Conservation (phyloP, 2,888 invertebrate species). For the Drosophila recens region DNA sequence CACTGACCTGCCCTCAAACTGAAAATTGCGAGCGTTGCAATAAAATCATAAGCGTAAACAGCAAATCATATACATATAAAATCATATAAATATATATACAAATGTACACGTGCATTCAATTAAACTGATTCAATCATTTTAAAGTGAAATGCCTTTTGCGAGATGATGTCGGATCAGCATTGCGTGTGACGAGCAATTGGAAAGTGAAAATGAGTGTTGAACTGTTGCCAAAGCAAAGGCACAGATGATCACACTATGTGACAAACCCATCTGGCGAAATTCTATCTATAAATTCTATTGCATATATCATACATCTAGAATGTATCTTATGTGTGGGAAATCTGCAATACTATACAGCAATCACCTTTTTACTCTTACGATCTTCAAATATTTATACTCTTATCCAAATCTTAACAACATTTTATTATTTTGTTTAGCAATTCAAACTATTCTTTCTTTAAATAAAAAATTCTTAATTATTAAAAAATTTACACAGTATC, state of each 20-base stretch:
- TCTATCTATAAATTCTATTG: not conserved
- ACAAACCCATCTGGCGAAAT: not conserved
- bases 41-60: conserved; percentile 64
- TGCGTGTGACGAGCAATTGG: conserved; percentile 52
- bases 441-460: too few relatives aligned
- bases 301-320: not conserved
- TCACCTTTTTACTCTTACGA: too few relatives aligned
- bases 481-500: too few relatives aligned
- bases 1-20: conserved; percentile 62
- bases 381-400: too few relatives aligned
- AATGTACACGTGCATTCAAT: conserved; percentile 47
- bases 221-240: conserved; percentile 35
- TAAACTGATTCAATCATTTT: conserved; percentile 68
- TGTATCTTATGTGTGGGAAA: not conserved
- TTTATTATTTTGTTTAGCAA: too few relatives aligned
- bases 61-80: conserved; percentile 14
- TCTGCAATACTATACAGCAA: not conserved
- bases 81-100: not conserved
- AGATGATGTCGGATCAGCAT: conserved; percentile 31
- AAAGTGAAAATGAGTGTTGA: conserved; percentile 56
- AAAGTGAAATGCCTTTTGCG: conserved; percentile 62
- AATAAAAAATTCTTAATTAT: too few relatives aligned
- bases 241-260: not conserved
- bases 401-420: too few relatives aligned
- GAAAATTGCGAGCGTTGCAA: conserved; percentile 52